Evolutionary conservation across 2,888 invertebrate genomes (phyloP).

Genomic region (Sphinx pinastri): DNA sequence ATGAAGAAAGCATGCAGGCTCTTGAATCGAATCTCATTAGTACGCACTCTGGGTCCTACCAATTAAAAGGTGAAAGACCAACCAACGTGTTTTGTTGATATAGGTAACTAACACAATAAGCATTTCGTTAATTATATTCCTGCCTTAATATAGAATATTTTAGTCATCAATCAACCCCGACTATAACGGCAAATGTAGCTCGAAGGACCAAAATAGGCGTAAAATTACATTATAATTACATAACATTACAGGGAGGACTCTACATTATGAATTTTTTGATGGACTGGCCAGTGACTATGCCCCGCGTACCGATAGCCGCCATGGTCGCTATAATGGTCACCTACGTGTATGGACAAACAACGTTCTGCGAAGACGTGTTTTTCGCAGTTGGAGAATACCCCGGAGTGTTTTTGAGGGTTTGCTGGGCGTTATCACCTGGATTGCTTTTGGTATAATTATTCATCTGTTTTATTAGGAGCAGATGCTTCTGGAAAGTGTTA

Average conservation of each 20-base stretch:
- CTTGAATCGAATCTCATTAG: no score
- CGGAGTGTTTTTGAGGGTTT: slow-evolving; percentile 63
- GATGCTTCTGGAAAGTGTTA: slow-evolving; percentile 26
- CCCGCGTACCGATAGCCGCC: slow-evolving; percentile 59
- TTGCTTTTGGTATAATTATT: slow-evolving; percentile 53
- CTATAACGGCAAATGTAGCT: no score
- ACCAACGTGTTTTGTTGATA: no score
- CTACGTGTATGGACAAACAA: slow-evolving; percentile 68
- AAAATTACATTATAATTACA: background rate
- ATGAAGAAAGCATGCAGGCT: no score
- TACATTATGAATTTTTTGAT: slow-evolving; percentile 68
- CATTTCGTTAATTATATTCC: no score
- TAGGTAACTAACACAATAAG: no score
- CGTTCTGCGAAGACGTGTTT: slow-evolving; percentile 72
- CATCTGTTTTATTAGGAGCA: no score
- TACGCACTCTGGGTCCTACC: no score
- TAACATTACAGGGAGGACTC: slow-evolving; percentile 61
- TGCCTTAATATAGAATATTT: no score
- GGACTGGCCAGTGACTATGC: slow-evolving; percentile 64
- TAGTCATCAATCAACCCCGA: no score
- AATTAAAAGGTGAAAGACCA: no score
- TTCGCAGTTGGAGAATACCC: slow-evolving; percentile 73
- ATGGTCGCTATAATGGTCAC: slow-evolving; percentile 54
- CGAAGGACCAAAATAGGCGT: no score
- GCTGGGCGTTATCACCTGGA: slow-evolving; percentile 68